Base-by-base conservation (phyloP, 2,888 invertebrate species). In the Stenodera caucasica region DNA sequence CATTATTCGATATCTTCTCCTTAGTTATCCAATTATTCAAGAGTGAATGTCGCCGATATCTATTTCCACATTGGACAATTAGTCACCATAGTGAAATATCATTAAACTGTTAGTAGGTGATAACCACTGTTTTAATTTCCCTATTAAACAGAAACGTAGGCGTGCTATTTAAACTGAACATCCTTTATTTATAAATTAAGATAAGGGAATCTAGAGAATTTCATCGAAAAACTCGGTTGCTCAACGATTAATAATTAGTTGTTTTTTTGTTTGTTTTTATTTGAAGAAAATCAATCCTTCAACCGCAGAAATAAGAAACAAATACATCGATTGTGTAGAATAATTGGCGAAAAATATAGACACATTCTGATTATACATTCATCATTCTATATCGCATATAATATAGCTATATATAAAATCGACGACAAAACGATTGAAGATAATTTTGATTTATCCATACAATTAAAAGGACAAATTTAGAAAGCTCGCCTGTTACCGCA, bases 391-490 rank as follows among this genome's bases (percentile, higher is more conserved):
- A 40, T 14, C 11, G 9, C 11, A 11, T 11, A 2, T 2, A n/a
- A n/a, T n/a, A n/a, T n/a, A n/a, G n/a, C n/a, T n/a, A n/a, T 32
- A 11, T 2, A 15, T 40, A 40, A 9, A 15, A 40, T 2, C 11
- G 11, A 11, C 40, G 6, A 45, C 21, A 23, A 7, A 23, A 45
- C 45, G 45, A 45, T 45, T 23, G 12, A 45, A 45, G 45, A 45
- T 45, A 45, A 45, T 45, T 45, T 45, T 45, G 45, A 45, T 45
- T 45, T 45, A 45, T 45, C 45, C 45, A 23, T 45, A 45, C 45
- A 45, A 45, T 45, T 45, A 45, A 45, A 45, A 23, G 45, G 45
- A 45, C 23, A 45, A 23, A 45, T 45, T 45, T 45, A 45, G 21
- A 45, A 23, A 45, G 23, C 12, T 45, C 2, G 21, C 12, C 23